Evolutionary conservation across 2,797 vertebrate species (phyloP), one percentile per base, ranked within the genome.

Genomic region (Micrastur ruficollis): DNA sequence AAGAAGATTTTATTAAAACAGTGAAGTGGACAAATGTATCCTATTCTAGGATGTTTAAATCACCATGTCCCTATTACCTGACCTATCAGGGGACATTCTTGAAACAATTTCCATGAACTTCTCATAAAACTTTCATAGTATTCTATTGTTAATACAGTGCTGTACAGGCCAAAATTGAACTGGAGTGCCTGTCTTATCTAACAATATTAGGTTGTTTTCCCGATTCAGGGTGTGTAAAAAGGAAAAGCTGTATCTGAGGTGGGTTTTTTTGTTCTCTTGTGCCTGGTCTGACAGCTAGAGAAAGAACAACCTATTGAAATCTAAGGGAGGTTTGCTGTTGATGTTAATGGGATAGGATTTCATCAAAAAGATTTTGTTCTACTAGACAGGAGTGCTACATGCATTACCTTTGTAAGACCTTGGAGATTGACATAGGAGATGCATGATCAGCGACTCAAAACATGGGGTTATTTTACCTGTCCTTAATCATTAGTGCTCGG

Each of bases 361-460:
- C 11, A 50, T 72, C 2, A 0, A 79, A 89, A 92, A 91, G 14
- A 71, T 80, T 91, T 92, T 81, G 71, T 68, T 21, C 49, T 62
- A 22, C 36, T 46, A 74, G 62, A 36, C 32, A 86, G 42, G 15
- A 78, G 14, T 12, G 44, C 26, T 89, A 63, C 29, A 23, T 50
- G 32, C 14, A 32, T 65, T 88, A 72, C 62, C 90, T 87, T 78
- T 86, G 32, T 78, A 67, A 93, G 47, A 83, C 29, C 47, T 53
- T 89, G 61, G 68, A 93, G 81, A 86, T 0, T 93, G 90, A 91
- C 4, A 2, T 40, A 80, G 55, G 74, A 76, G 61, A 71, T 80
- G 40, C 52, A 81, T 26, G 71, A 90, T 36, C 89, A 86, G 68
- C 91, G 90, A 91, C 66, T 92, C 74, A 91, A 93, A 93, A 88